phyloP scores from a whole-genome alignment of 2,113 vertebrate genomes.

The Cyanocitta stelleri region DNA sequence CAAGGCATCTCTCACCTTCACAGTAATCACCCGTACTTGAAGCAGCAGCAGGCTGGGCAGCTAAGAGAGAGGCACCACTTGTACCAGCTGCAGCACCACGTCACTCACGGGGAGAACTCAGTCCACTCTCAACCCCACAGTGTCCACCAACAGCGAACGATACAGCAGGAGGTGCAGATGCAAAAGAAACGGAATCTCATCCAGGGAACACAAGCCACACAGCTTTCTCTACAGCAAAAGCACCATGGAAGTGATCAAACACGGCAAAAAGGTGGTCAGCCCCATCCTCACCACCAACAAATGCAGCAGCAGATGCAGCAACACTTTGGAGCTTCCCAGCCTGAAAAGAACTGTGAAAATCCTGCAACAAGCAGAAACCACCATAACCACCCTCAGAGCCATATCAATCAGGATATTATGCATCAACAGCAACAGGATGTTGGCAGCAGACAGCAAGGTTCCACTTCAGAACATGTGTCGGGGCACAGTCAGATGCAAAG shows the following conservation, averaged over 20 bases:
- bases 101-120: constrained; percentile 80
- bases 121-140: constrained; percentile 75
- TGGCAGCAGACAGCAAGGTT: constrained; percentile 75
- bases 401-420: constrained; percentile 79
- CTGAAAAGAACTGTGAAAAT: constrained; percentile 92
- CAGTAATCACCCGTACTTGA: constrained; percentile 85
- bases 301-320: constrained; percentile 83
- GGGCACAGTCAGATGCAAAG: constrained; percentile 87
- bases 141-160: constrained; percentile 85
- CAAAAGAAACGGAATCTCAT: constrained; percentile 91
- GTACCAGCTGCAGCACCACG: constrained; percentile 91
- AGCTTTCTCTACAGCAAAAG: constrained; percentile 86
- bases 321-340: constrained; percentile 84
- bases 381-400: constrained; percentile 79
- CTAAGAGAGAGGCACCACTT: constrained; percentile 83
- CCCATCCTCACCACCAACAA: constrained; percentile 77
- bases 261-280: constrained; percentile 70
- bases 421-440: constrained; percentile 80
- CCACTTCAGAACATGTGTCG: constrained; percentile 71
- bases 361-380: constrained; percentile 77
- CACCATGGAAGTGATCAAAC: constrained; percentile 81
- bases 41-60: constrained; percentile 83
- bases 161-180: constrained; percentile 89
- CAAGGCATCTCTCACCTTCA: constrained; percentile 83
- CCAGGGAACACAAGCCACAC: constrained; percentile 78